Percentiles rank a stretch among this genome's conserved stretches.
Conservation (phyloP, 2,888 invertebrate genomes). For the Ceratothoa steindachneri region DNA sequence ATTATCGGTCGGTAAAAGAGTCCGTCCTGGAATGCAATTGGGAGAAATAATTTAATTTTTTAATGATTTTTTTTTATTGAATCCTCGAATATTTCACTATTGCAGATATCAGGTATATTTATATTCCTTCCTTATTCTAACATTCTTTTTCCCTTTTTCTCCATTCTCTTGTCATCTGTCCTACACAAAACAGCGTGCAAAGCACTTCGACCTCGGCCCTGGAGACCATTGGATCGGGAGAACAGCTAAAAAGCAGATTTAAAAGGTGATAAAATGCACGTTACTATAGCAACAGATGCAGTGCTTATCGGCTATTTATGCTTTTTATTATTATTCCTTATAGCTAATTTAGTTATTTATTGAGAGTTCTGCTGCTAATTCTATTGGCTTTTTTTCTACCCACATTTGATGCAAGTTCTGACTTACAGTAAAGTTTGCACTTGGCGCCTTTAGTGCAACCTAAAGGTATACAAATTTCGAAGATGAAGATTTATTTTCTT, state of each 20-base stretch:
- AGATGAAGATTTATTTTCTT: too few relatives aligned
- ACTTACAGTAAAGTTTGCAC: too few relatives aligned
- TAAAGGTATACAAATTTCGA: too few relatives aligned
- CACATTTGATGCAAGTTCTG: too few relatives aligned
- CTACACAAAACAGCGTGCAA: conserved; percentile 26
- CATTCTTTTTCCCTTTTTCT: neutral
- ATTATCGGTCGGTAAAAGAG: too few relatives aligned
- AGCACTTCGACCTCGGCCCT: conserved; percentile 31
- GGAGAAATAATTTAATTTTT: too few relatives aligned
- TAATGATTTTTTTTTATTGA: too few relatives aligned
- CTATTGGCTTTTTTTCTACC: too few relatives aligned
- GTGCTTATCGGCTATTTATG: neutral
- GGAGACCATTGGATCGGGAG: conserved; percentile 22
- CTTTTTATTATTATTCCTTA: neutral
- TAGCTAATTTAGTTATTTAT: neutral
- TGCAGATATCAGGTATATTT: too few relatives aligned
- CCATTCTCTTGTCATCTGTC: neutral
- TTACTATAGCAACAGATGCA: neutral
- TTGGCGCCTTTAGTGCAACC: too few relatives aligned
- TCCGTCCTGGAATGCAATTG: too few relatives aligned
- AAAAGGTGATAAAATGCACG: conserved; percentile 4
- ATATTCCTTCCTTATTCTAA: neutral
- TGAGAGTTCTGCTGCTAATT: neutral
- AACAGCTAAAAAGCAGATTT: neutral
- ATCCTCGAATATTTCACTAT: too few relatives aligned